Conservation (phyloP, 2,113 vertebrate species). For the Egretta garzetta region DNA sequence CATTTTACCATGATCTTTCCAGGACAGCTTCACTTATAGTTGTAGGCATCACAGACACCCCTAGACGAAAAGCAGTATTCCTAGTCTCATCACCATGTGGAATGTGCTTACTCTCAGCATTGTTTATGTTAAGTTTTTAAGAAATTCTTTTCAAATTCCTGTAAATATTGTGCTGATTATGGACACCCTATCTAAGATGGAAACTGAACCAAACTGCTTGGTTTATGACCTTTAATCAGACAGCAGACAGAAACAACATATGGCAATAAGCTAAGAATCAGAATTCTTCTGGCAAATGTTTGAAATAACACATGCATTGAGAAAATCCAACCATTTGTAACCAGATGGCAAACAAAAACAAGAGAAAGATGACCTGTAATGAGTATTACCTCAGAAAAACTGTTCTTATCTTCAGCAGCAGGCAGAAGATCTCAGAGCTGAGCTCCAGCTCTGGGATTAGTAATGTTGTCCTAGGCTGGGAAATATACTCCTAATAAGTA, state of each 20-base stretch:
- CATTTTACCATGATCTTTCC: background rate
- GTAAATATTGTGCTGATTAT: background rate
- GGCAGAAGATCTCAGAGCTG: background rate
- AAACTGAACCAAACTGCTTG: background rate
- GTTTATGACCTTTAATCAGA: background rate
- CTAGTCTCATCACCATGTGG: background rate
- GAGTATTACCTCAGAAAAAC: background rate
- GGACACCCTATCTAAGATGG: background rate
- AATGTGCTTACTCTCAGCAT: background rate
- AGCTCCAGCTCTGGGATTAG: background rate
- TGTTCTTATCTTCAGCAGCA: background rate
- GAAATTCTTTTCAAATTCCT: background rate
- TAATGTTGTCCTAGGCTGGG: background rate
- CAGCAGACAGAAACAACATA: background rate
- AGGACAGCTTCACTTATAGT: background rate
- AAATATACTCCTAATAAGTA: background rate
- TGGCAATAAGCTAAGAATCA: background rate
- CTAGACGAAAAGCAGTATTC: background rate
- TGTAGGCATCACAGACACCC: background rate
- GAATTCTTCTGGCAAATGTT: background rate
- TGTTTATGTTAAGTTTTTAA: background rate
- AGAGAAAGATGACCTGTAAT: background rate
- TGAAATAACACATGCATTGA: background rate
- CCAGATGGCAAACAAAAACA: background rate
- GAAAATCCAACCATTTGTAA: background rate